Evolutionary conservation across 2,888 invertebrate genomes (phyloP), one percentile per base, ranked within the genome.

Genomic region (Meta bourneti): DNA sequence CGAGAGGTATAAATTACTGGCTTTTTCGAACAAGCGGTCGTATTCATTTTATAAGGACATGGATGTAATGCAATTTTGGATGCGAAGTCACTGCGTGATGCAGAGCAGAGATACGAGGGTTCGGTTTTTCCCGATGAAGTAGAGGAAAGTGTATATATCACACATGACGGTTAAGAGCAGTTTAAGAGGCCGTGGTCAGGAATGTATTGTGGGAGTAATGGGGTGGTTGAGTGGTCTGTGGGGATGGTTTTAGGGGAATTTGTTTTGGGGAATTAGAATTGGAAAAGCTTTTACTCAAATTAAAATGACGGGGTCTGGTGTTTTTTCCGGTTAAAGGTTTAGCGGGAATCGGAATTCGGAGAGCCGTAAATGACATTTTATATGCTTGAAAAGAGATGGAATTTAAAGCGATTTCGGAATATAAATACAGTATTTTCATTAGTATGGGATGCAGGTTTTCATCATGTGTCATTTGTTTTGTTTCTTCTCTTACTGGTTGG

Each of bases 1-100:
- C 70, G 81, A 81, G 70, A 81, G 81, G 70, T 81, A 81, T 81
- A 81, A 81, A 81, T 81, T 81, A 81, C 70, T 34, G 81, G 34
- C 70, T 6, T 75, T 69, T 69, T 69, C 6, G 20, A 20, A 34
- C 72, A 72, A 72, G 72, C 19, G n/a, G 51, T 49, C 77, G 20
- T 77, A 77, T 77, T 77, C 77, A 77, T 77, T 77, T 77, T 77
- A 51, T 51, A 51, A 19, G 9, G 52, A 52, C 49, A 51, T 51
- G 51, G n/a, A 51, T n/a, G n/a, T 77, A 77, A 77, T 77, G 77
- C 77, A 77, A 77, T 77, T 77, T 51, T 52, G 51, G 49, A 16
- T n/a, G 77, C 69, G 13, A 20, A 77, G 77, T 77, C 77, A 77
- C 77, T 77, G 77, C 51, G 51, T 77, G 77, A 77, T 77, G 34